Percentiles rank a stretch among this genome's conserved stretches.
phyloP scores from a whole-genome alignment of 1,140 invertebrate genomes.

The Homalodisca vitripennis region DNA sequence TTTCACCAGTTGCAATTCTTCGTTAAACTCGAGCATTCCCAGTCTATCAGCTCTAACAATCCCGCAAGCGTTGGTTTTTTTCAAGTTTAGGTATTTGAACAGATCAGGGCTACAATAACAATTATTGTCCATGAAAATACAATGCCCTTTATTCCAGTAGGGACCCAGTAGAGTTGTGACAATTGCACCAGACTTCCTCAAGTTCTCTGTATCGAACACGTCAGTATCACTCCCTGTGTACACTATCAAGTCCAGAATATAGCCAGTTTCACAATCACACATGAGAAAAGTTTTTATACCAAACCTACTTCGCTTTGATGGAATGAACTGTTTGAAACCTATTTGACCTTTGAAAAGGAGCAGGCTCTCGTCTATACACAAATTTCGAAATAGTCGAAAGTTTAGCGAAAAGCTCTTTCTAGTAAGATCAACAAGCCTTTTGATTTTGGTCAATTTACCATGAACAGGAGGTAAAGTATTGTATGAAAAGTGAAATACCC shows the following conservation, averaged over 20 bases:
- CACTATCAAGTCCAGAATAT: constrained; percentile 34
- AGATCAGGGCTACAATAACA: constrained; percentile 42
- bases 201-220: too few species aligned
- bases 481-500: too few species aligned
- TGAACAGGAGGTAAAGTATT: too few species aligned
- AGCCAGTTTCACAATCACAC: constrained; percentile 34
- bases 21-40: constrained; percentile 41
- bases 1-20: constrained; percentile 40
- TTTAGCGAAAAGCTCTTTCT: constrained; percentile 1
- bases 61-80: constrained; percentile 42
- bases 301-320: constrained; percentile 36
- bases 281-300: too few species aligned
- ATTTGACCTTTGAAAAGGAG: constrained; percentile 41
- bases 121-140: constrained; percentile 42
- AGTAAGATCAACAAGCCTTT: neutral
- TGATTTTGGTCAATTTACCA: too few species aligned
- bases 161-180: too few species aligned
- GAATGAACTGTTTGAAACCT: constrained; percentile 41
- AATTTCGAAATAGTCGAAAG: neutral
- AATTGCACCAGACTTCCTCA: too few species aligned
- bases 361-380: too few species aligned
- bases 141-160: constrained; percentile 41
- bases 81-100: constrained; percentile 37
- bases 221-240: constrained; percentile 31
- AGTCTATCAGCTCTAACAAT: constrained; percentile 41